These are phyloP conservation scores for Acanthosepion lycidas DNA, from an alignment of 2,888 invertebrate species.

Conservation along the genomic window DNA sequence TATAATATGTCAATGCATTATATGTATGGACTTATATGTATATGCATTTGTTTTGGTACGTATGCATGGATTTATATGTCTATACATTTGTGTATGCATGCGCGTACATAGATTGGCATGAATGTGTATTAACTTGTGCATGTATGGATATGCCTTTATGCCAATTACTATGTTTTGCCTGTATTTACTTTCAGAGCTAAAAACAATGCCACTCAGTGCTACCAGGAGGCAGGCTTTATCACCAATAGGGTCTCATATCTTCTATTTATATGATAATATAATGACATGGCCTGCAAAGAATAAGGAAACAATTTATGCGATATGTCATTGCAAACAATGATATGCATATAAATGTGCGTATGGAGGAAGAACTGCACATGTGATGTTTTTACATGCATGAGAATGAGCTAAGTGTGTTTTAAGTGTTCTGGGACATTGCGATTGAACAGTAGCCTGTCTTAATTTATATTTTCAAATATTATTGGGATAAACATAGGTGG, in stretches of 20 bases:
- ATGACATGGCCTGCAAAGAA: constrained; percentile 18
- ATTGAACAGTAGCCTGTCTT: background rate
- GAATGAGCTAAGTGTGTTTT: background rate
- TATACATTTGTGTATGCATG: background rate
- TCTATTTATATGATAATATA: constrained; percentile 33
- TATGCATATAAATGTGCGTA: constrained; percentile 3
- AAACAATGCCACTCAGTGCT: constrained; percentile 18
- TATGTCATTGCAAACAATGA: constrained; percentile 33
- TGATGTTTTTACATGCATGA: constrained; percentile 17
- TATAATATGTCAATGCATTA: background rate
- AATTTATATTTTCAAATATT: constrained; percentile 8
- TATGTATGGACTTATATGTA: background rate
- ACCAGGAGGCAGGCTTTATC: constrained; percentile 33
- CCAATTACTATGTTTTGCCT: background rate
- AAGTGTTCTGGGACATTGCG: background rate
- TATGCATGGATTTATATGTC: background rate
- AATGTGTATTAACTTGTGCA: background rate
- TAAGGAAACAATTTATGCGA: constrained; percentile 16
- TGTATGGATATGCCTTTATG: background rate
- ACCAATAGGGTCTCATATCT: background rate
- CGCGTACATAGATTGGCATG: background rate
- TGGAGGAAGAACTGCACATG: background rate
- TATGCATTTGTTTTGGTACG: background rate
- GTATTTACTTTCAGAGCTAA: background rate
- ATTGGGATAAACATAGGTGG: background rate